Evolutionary conservation across 2,888 invertebrate species (phyloP), one percentile per base, ranked within the genome.

Genomic region (Beris morrisii): DNA sequence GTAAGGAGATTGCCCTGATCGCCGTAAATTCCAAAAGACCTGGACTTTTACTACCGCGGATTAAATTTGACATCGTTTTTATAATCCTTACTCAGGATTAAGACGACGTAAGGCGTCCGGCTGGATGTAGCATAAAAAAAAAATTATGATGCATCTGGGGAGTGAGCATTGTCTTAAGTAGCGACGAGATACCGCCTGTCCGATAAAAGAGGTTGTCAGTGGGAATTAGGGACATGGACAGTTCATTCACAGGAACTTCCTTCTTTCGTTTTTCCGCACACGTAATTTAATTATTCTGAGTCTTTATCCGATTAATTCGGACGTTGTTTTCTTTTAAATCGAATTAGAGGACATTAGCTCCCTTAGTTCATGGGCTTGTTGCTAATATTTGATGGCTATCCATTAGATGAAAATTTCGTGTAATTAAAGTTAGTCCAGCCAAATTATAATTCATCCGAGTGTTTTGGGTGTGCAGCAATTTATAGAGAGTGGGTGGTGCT

Each of bases 31-130:
- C 45, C 5, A 58, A 43, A 13, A 15, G n/a, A 58, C 44, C n/a
- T 45, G 46, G n/a, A 22, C 28, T 46, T 15, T 45, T 58, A 58
- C 58, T 58, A 58, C 58, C 30, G 45, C 45, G 46, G 58, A 58
- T 58, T 58, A 58, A 58, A 30, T 6, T 30, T 30, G 30, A 28
- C 58, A 5, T 28, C 58, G 28, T n/a, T 30, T 58, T 58, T 58
- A 58, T 28, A 58, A 58, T 58, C 58, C 58, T 45, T 30, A 22
- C 58, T 30, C 28, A 58, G 58, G 58, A 38, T 58, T 58, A 46
- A 45, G 58, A 30, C n/a, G 58, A 45, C 58, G 45, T 28, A 11
- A 44, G 45, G 45, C 30, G 58, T n/a, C 58, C 45, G 45, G 22
- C 45, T 30, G 13, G 5, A 28, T 46, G 45, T 30, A 4, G 28